Base-by-base conservation (phyloP, 2,888 invertebrate genomes). In the Brassicogethes aeneus region DNA sequence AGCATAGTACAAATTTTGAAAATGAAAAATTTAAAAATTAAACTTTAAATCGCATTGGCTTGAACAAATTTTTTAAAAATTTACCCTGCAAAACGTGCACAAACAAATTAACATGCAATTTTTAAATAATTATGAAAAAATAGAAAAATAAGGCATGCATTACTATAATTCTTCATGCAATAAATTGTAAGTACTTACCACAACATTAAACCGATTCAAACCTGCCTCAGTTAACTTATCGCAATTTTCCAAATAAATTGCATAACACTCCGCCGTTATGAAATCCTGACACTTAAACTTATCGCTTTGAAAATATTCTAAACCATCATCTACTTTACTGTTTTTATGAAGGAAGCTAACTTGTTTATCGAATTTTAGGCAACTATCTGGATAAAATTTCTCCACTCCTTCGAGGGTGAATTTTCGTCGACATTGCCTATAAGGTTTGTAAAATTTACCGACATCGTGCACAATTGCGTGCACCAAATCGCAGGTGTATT, bases 371-470 rank as follows among this genome's bases (percentile, higher is more conserved):
- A 41, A 42, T 32, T 33, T 39, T 16, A 44, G 36, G 2, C 45
- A 40, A 29, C 42, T 42, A 17, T 53, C 51, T 0, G 63, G 63
- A 52, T 64, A 62, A 46, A 60, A 60, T 46, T 70, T 67, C 43
- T 56, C 51, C 23, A 66, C 66, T 12, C 70, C 70, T 2, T 57
- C 56, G n/a, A 64, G 56, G 2, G 66, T 66, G 37, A 63, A 65
- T 35, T 56, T 53, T 41, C 69, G 60, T 17, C 68, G 57, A 41
- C 62, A 62, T 29, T 46, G 50, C 5, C 58, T 55, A 43, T 59
- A 57, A 2, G 67, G 66, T 44, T 59, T 64, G 52, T 70, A 70
- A 55, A 71, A 71, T 45, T 57, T 57, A 52, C 70, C 68, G 14
- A 62, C 59, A 36, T 61, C 59, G 29, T 61, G 50, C 23, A 72